Conservation (phyloP, 1,140 invertebrate genomes). For the Watersipora subatra region DNA sequence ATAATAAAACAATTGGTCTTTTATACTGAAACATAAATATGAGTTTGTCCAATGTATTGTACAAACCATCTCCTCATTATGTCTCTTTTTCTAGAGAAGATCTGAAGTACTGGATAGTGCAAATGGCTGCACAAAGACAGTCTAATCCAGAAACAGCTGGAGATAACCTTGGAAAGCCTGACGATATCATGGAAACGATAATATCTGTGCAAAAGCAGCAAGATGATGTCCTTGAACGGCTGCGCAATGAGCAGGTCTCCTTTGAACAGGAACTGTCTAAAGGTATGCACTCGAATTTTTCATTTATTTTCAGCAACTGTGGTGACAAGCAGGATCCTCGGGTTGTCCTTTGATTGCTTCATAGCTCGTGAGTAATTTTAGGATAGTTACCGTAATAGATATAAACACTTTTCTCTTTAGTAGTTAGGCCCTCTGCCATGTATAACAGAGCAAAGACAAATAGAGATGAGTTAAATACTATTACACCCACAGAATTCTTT, state of each 20-base stretch:
- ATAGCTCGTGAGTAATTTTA: too few relatives aligned
- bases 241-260: slow-evolving; percentile 22
- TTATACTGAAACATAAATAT: too few relatives aligned
- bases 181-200: slow-evolving; percentile 19
- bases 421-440: too few relatives aligned
- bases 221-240: slow-evolving; percentile 19
- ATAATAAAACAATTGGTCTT: too few relatives aligned
- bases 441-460: too few relatives aligned
- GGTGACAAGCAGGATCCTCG: not conserved
- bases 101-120: slow-evolving; percentile 25
- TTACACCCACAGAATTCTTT: too few relatives aligned
- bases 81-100: slow-evolving; percentile 22
- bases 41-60: too few relatives aligned
- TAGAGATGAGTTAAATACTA: too few relatives aligned
- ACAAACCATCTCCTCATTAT: too few relatives aligned
- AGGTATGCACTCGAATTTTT: slow-evolving; percentile 10
- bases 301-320: not conserved
- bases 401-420: too few relatives aligned
- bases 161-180: slow-evolving; percentile 20
- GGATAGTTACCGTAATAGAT: too few relatives aligned
- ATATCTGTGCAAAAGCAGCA: slow-evolving; percentile 25
- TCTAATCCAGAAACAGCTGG: slow-evolving; percentile 19
- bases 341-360: too few relatives aligned
- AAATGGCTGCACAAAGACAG: slow-evolving; percentile 20
- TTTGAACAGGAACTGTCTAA: slow-evolving; percentile 24